A percentile compares a stretch with the other conserved stretches of the same genome.
phyloP scores from a whole-genome alignment of 2,888 invertebrate genomes.

The Nysson spinosus region DNA sequence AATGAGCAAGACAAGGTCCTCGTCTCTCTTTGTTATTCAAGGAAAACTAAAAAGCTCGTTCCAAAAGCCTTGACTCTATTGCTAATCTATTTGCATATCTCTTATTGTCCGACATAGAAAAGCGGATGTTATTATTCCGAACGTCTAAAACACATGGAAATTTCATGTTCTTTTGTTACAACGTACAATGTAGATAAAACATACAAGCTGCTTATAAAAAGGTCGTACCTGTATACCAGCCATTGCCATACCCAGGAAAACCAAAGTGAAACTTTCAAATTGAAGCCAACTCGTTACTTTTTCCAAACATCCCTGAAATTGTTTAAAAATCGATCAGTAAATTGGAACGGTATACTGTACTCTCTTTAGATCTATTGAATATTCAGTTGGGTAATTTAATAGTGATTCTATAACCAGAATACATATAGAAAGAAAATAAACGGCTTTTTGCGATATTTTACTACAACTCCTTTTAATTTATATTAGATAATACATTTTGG shows the following conservation, averaged over 20 bases:
- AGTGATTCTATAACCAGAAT: no score
- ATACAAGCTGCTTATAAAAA: not conserved
- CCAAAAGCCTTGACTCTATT: no score
- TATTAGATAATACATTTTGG: no score
- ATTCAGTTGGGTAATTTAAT: not conserved
- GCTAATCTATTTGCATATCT: conserved; percentile 61
- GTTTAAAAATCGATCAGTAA: not conserved
- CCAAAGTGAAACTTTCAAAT: conserved; percentile 76
- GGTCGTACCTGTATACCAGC: conserved; percentile 69
- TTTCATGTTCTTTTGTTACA: no score
- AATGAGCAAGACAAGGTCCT: conserved; percentile 3
- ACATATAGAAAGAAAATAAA: no score
- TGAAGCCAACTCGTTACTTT: conserved; percentile 77
- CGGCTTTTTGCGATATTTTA: no score
- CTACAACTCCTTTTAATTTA: no score
- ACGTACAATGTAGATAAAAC: no score
- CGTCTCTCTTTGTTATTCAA: no score
- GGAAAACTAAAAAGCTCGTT: no score
- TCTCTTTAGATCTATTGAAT: no score
- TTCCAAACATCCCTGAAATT: conserved; percentile 77
- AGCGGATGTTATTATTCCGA: conserved; percentile 69
- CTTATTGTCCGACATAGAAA: conserved; percentile 67
- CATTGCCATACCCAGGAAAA: conserved; percentile 76
- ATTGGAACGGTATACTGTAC: not conserved
- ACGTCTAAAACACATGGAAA: conserved; percentile 56